Percentiles rank a stretch among this genome's conserved stretches.
These are phyloP conservation scores for Tenodera sinensis DNA, from an alignment of 2,888 invertebrate species.

Conservation along the genomic window DNA sequence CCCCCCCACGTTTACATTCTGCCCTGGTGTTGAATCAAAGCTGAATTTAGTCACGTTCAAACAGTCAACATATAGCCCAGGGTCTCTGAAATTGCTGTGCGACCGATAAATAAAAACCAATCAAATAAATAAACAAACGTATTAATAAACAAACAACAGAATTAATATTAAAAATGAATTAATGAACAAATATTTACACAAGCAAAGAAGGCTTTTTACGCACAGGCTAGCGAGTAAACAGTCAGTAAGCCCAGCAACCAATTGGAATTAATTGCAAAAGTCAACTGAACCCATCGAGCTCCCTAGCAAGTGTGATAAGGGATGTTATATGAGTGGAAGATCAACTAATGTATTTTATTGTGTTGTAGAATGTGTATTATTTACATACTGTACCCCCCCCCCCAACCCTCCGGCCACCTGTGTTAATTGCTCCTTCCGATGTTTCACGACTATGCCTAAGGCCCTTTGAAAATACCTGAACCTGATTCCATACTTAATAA, in stretches of 20 bases:
- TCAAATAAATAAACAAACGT: slow-evolving; percentile 10
- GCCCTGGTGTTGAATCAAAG: neutral
- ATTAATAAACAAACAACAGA: slow-evolving; percentile 10
- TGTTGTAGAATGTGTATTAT: too few species aligned
- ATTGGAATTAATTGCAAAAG: neutral
- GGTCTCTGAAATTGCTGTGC: too few species aligned
- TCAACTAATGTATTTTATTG: too few species aligned
- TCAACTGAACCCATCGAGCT: neutral
- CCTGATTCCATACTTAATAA: too few species aligned
- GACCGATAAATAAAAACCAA: neutral
- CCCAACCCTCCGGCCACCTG: too few species aligned
- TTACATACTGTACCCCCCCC: too few species aligned
- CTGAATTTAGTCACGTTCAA: neutral
- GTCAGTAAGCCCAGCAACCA: neutral
- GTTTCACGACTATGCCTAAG: too few species aligned
- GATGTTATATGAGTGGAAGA: too few species aligned
- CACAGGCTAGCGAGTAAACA: neutral
- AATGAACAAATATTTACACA: neutral
- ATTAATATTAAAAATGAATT: neutral
- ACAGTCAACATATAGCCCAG: too few species aligned
- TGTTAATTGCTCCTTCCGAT: too few species aligned
- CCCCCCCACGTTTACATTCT: neutral
- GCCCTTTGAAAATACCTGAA: too few species aligned
- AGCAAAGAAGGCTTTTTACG: neutral
- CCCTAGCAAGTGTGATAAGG: too few species aligned